A percentile compares a stretch with the other conserved stretches of the same genome.
phyloP scores from a whole-genome alignment of 2,797 vertebrate genomes.

The Hybognathus amarus region DNA sequence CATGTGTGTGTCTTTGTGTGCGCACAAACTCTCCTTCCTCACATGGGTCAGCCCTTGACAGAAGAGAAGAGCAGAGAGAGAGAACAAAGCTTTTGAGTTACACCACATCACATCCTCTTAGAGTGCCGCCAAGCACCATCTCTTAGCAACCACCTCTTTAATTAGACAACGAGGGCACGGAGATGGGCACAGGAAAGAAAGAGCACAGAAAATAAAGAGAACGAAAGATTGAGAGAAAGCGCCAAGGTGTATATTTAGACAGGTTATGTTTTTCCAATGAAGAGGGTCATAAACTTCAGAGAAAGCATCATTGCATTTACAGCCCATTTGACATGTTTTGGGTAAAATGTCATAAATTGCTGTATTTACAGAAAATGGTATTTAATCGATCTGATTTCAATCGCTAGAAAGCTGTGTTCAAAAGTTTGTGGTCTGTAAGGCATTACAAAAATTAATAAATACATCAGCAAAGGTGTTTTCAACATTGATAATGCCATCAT shows the following conservation, averaged over 20 bases:
- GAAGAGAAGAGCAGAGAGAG: slow-evolving; percentile 54
- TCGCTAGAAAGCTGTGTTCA: background rate
- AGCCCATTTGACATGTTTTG: background rate
- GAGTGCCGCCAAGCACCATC: slow-evolving; percentile 68
- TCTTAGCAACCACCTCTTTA: slow-evolving; percentile 82
- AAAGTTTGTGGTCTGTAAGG: background rate
- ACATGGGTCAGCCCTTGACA: slow-evolving; percentile 65
- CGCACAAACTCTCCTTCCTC: slow-evolving; percentile 53
- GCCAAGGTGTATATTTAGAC: slow-evolving; percentile 7
- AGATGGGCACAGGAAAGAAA: slow-evolving; percentile 50
- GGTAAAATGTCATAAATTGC: background rate
- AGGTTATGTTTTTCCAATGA: background rate
- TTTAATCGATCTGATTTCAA: slow-evolving; percentile 17
- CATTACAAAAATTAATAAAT: too few species aligned
- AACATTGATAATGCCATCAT: background rate
- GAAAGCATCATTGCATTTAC: background rate
- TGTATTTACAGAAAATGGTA: background rate
- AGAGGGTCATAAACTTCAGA: background rate
- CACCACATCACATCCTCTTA: slow-evolving; percentile 69
- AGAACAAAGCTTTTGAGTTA: slow-evolving; percentile 65
- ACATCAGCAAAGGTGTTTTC: background rate
- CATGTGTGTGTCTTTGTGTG: slow-evolving; percentile 21
- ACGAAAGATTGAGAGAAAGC: background rate
- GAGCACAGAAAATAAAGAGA: background rate
- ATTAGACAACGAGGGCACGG: slow-evolving; percentile 72